Conservation (phyloP, 2,888 invertebrate genomes). For the Lumbricus terrestris region DNA sequence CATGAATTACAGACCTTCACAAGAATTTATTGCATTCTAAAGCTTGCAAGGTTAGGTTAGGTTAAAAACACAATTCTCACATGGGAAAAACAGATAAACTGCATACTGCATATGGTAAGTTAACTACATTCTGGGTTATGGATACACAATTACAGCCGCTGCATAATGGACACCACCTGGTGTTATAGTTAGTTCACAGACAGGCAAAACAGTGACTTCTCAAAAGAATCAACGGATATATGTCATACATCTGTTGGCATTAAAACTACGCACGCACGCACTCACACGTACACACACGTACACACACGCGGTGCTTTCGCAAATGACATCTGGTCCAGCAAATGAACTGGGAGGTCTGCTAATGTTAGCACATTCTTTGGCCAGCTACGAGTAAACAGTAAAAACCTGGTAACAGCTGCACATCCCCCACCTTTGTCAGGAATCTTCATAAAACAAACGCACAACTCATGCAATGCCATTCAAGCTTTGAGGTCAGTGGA, state of each 20-base stretch:
- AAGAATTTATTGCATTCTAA: not conserved
- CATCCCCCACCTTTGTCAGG: not conserved
- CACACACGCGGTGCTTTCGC: not conserved
- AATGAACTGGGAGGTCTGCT: not conserved
- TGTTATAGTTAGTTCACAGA: not conserved
- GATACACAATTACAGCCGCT: not conserved
- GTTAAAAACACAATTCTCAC: not conserved
- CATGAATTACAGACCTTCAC: not conserved
- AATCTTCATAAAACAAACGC: not conserved
- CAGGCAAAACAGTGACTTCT: not conserved
- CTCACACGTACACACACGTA: too few species aligned
- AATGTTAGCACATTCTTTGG: not conserved
- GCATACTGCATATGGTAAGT: not conserved
- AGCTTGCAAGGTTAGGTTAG: not conserved
- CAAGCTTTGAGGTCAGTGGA: not conserved
- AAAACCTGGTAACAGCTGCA: conserved; percentile 9
- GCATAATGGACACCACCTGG: not conserved
- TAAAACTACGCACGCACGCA: not conserved
- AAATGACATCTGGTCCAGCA: not conserved
- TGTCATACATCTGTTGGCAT: too few species aligned
- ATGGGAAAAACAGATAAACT: not conserved
- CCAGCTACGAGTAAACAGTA: not conserved
- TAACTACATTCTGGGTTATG: not conserved
- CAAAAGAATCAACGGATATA: not conserved
- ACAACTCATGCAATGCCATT: not conserved